Evolutionary conservation across 1,140 invertebrate genomes (phyloP), one percentile per base, ranked within the genome.

Genomic region (Drosophila lowei): DNA sequence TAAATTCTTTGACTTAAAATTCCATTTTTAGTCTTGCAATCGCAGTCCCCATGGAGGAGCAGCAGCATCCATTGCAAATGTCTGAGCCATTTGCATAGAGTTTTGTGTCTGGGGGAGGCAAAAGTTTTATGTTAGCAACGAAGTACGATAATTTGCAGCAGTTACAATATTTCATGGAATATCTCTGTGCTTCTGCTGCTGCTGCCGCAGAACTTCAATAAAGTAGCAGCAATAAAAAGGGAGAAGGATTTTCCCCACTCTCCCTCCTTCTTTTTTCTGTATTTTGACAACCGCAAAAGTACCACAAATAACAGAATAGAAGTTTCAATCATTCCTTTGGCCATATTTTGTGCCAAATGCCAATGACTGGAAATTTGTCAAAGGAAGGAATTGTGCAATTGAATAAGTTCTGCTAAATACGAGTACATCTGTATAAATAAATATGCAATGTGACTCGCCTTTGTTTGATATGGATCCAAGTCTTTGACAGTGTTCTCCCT

Each of bases 131-230:
- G 62, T 70, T 79, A 83, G 79, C 79, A 66, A 74, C 79, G 73
- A 73, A 70, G 63, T 74, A 72, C 68, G 60, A 85, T 70, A 84
- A 86, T 84, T 86, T 86, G 72, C 67, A 68, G 58, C 77, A 72
- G 83, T 72, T 76, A 75, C 72, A 75, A 72, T 84, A 67, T 85
- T 67, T 65, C 56, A 59, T 66, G 61, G 47, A 50, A 79, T 79
- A 83, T 79, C 71, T 74, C 60, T 76, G 60, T 38, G 62, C 43
- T 65, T 59, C 57, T 65, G 34, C 46, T 53, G 30, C 2, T 18
- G 50, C 50, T 60, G 61, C 57, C 34, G 50, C 48, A 72, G 52
- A 63, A 63, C 61, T 71, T 61, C 65, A 84, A 75, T 79, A 84
- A 75, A 83, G 55, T 53, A 63, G 25, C 55, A 50, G 55, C 62